Evolutionary conservation across 2,113 vertebrate genomes (phyloP).

Genomic region (Oncorhynchus clarkii): DNA sequence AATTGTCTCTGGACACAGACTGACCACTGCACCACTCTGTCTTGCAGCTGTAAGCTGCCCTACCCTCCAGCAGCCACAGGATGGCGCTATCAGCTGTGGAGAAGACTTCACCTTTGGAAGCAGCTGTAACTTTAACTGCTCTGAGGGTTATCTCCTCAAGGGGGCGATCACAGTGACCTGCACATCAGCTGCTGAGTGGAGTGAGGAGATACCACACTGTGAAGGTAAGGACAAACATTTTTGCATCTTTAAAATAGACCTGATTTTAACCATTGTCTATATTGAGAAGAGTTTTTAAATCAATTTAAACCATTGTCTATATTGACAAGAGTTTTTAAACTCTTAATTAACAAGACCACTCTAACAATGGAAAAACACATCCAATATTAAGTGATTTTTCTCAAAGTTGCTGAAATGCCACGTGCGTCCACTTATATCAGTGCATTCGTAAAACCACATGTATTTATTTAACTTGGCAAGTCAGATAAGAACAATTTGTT

Average conservation of each 20-base stretch:
- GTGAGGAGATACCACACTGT: constrained; percentile 41
- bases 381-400: no score
- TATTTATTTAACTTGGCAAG: no score
- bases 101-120: constrained; percentile 72
- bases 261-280: background rate
- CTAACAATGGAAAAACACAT: no score
- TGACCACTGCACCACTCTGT: constrained; percentile 6
- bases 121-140: constrained; percentile 58
- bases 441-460: no score
- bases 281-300: no score
- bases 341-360: no score
- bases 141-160: constrained; percentile 49
- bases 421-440: no score
- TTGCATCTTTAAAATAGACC: background rate
- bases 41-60: constrained; percentile 62
- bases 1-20: background rate
- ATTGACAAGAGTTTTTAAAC: no score
- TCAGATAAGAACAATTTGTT: no score
- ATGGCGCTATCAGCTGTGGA: constrained; percentile 67
- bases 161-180: constrained; percentile 43
- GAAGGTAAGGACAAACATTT: constrained; percentile 24
- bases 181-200: constrained; percentile 49
- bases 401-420: no score
- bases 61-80: constrained; percentile 29
- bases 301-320: background rate